phyloP scores from a whole-genome alignment of 2,888 invertebrate genomes.

The Zootermopsis nevadensis region DNA sequence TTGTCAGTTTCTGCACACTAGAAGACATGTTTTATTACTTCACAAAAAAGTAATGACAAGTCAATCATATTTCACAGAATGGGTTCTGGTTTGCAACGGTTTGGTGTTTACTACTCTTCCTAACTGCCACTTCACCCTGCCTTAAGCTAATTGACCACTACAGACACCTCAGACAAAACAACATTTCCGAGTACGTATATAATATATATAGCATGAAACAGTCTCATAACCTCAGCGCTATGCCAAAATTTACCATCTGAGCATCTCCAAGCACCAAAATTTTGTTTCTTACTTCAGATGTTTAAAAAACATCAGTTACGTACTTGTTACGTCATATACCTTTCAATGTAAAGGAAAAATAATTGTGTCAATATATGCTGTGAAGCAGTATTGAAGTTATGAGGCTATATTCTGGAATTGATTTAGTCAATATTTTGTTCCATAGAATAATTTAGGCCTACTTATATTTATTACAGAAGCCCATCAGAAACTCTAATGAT shows the following conservation, averaged over 20 bases:
- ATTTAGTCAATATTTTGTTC: not conserved
- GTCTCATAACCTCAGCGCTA: not conserved
- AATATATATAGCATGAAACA: not conserved
- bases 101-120: constrained; percentile 69
- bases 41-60: not conserved
- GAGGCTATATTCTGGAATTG: not conserved
- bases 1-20: too few species aligned
- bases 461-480: constrained; percentile 40
- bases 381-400: not conserved
- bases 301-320: too few species aligned
- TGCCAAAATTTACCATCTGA: too few species aligned
- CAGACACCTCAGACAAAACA: constrained; percentile 54
- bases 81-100: constrained; percentile 78
- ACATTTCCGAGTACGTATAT: constrained; percentile 50
- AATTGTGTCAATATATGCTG: too few species aligned
- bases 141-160: constrained; percentile 61
- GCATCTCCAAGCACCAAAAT: too few species aligned
- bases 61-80: constrained; percentile 65
- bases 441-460: constrained; percentile 1
- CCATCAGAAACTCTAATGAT: constrained; percentile 46
- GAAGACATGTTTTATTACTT: not conserved
- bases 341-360: not conserved
- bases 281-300: too few species aligned
- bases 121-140: constrained; percentile 68
- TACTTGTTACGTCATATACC: not conserved